These are phyloP conservation scores for Nyctibius grandis DNA, from an alignment of 2,797 vertebrate genomes.

Conservation along the genomic window DNA sequence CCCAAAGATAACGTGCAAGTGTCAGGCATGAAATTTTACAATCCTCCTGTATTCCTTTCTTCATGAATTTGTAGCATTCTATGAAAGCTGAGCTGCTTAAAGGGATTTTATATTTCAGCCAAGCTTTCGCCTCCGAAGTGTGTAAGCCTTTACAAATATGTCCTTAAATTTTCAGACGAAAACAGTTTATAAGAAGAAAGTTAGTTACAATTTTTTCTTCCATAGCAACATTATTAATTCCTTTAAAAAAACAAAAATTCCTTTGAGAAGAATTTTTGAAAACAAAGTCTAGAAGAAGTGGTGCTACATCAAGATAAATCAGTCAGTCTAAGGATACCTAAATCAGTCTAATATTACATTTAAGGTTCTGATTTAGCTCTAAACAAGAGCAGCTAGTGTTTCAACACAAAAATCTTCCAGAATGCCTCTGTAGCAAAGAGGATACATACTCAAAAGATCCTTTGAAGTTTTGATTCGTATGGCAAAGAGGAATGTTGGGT, in stretches of 20 bases:
- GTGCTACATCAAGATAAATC: neutral
- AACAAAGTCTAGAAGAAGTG: neutral
- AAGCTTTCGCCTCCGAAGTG: neutral
- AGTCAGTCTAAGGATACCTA: neutral
- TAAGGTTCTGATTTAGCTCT: neutral
- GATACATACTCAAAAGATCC: neutral
- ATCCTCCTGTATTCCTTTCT: conserved; percentile 38
- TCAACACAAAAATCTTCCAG: neutral
- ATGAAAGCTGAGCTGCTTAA: conserved; percentile 43
- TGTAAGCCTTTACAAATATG: conserved; percentile 30
- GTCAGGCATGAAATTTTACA: conserved; percentile 58
- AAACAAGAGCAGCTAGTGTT: neutral
- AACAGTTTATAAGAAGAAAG: conserved; percentile 13
- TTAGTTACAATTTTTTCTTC: neutral
- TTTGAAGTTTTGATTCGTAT: neutral
- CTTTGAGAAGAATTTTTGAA: neutral
- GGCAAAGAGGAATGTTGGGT: neutral
- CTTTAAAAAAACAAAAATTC: neutral
- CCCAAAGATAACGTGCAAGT: conserved; percentile 46
- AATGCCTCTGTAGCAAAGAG: neutral
- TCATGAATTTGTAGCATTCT: conserved; percentile 41
- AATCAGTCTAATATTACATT: neutral
- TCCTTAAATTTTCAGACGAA: neutral
- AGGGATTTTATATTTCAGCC: conserved; percentile 46
- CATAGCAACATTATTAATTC: neutral